Conservation (phyloP, 2,113 vertebrate species). For the Aegotheles bennettii region DNA sequence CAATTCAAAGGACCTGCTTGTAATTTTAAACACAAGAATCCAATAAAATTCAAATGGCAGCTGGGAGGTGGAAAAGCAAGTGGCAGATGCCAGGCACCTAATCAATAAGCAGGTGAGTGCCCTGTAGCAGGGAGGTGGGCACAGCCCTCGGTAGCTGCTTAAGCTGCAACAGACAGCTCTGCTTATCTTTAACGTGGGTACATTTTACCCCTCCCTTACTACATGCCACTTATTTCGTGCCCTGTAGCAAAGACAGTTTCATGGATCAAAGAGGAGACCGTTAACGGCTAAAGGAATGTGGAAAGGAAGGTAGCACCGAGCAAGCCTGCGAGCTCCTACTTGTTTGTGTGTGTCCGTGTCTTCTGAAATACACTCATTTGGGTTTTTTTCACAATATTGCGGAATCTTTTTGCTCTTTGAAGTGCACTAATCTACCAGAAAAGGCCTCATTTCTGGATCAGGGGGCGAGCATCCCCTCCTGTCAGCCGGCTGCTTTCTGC, state of each 20-base stretch:
- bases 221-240: not conserved
- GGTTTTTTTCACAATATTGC: not conserved
- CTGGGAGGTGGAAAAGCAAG: not conserved
- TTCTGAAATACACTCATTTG: not conserved
- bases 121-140: not conserved
- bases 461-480: not conserved
- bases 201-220: not conserved
- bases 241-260: not conserved
- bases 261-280: not conserved
- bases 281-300: not conserved
- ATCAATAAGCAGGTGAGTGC: not conserved
- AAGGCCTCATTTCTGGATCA: not conserved
- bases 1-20: slow-evolving; percentile 35
- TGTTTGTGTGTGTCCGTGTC: not conserved
- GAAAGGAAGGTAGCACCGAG: not conserved
- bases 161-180: not conserved
- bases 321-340: fast-evolving
- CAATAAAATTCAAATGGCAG: not conserved
- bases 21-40: slow-evolving; percentile 23
- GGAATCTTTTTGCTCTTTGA: not conserved
- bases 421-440: not conserved
- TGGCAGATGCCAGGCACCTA: fast-evolving
- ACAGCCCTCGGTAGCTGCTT: not conserved
- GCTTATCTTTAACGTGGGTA: not conserved
- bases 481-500: fast-evolving